A percentile compares a stretch with the other conserved stretches of the same genome.
Conservation (phyloP, 2,113 vertebrate species). For the Aleadryas rufinucha region DNA sequence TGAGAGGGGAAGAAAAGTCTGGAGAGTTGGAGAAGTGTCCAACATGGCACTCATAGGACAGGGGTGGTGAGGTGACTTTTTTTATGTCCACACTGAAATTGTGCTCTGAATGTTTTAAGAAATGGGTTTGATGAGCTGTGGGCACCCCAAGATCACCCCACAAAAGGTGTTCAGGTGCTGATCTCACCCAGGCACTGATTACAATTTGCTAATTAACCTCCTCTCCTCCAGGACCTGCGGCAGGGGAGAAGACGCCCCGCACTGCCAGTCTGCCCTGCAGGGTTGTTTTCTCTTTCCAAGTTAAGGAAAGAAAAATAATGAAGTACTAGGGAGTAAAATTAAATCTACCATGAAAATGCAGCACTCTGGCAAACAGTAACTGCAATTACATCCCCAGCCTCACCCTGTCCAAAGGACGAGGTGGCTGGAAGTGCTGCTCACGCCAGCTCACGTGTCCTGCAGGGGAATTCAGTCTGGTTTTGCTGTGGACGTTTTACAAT, state of each 20-base stretch:
- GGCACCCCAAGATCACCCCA: background rate
- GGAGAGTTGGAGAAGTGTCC: background rate
- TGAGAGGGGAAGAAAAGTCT: background rate
- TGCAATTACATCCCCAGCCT: background rate
- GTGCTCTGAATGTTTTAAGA: background rate
- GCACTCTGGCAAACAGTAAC: background rate
- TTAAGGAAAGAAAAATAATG: background rate
- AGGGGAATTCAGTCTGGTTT: background rate
- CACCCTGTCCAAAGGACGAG: background rate
- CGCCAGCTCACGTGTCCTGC: background rate
- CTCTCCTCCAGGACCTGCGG: background rate
- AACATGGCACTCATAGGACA: accelerated
- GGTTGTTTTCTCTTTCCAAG: background rate
- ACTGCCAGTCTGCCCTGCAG: background rate
- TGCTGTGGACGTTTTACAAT: background rate
- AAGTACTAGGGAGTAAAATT: background rate
- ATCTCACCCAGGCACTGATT: background rate
- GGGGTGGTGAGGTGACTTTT: too few species aligned
- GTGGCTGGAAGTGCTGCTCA: background rate
- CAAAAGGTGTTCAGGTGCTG: background rate
- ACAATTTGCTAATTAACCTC: background rate
- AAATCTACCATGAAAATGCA: background rate
- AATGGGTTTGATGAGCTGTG: background rate
- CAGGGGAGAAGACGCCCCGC: background rate
- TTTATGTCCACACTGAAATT: background rate